Evolutionary conservation across 2,113 vertebrate genomes (phyloP).

Genomic region (Tragulus kanchil): DNA sequence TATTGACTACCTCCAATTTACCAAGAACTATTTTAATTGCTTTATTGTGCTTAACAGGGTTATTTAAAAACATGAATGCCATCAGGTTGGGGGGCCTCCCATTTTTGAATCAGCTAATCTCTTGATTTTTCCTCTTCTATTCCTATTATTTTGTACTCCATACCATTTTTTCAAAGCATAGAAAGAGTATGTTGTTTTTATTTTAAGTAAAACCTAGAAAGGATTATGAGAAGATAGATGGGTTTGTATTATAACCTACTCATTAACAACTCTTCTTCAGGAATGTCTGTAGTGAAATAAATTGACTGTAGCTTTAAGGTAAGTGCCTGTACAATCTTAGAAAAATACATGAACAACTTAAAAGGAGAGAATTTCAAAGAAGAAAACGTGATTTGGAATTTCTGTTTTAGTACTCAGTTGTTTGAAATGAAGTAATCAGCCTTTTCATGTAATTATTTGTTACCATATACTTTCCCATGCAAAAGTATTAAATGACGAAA

Average conservation of each 20-base stretch:
- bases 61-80: no score
- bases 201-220: neutral
- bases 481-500: conserved; percentile 65
- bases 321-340: neutral
- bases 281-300: neutral
- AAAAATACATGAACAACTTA: conserved; percentile 32
- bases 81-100: no score
- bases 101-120: no score
- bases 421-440: conserved; percentile 59
- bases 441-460: conserved; percentile 70
- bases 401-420: conserved; percentile 51
- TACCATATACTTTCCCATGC: conserved; percentile 33
- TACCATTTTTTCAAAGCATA: neutral
- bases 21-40: neutral
- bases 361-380: neutral
- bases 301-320: neutral
- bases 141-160: neutral
- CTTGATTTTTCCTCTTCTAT: neutral
- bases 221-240: neutral
- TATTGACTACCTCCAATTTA: neutral
- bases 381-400: conserved; percentile 29
- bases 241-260: neutral
- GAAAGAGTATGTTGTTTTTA: neutral
- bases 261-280: conserved; percentile 12
- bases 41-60: neutral